These are phyloP conservation scores for Sardinella longiceps DNA, from an alignment of 2,797 vertebrate genomes.

Conservation along the genomic window DNA sequence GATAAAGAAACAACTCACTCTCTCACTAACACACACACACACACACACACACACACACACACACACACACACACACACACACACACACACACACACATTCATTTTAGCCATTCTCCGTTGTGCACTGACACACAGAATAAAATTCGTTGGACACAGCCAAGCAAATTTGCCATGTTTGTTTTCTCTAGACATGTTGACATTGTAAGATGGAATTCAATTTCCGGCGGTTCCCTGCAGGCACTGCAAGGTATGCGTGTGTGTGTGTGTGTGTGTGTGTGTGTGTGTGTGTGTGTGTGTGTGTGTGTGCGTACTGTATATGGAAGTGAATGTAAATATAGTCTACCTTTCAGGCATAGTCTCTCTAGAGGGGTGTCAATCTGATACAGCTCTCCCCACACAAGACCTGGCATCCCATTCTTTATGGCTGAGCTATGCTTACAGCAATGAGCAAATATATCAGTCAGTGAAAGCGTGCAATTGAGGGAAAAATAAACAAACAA, in stretches of 20 bases:
- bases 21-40: not conserved
- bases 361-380: not conserved
- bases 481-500: not conserved
- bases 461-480: not conserved
- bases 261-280: no score
- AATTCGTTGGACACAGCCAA: no score
- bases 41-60: not conserved
- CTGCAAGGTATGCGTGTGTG: not conserved
- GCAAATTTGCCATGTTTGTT: not conserved
- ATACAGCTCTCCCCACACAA: not conserved
- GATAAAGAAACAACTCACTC: not conserved
- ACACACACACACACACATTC: not conserved
- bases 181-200: constrained; percentile 6
- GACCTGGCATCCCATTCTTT: not conserved
- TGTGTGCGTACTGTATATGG: no score
- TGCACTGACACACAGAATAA: no score
- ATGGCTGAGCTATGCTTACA: not conserved
- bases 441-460: not conserved
- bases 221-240: not conserved
- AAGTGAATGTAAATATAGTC: not conserved
- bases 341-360: not conserved
- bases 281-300: no score
- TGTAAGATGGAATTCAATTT: constrained; percentile 19
- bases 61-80: constrained; percentile 4
- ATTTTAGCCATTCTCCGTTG: not conserved